Evolutionary conservation across 2,797 vertebrate genomes (phyloP), one percentile per base, ranked within the genome.

Genomic region (Bovichtus variegatus): DNA sequence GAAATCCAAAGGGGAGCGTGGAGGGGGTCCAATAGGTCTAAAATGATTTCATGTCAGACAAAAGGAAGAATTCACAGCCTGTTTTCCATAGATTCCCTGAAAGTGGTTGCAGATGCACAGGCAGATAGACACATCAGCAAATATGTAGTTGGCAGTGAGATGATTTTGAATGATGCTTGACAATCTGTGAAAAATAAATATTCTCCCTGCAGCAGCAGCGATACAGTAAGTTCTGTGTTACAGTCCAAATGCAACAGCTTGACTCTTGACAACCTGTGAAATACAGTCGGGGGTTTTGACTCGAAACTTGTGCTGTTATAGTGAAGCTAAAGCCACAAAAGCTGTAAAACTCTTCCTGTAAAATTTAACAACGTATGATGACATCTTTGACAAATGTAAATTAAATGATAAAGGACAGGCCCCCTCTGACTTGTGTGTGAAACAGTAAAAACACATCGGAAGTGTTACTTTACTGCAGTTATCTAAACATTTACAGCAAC

Each of bases 381-480:
- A 89, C 84, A 86, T 91, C 80, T 76, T 62, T 87, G 86, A 93
- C 83, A 77, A 91, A 89, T 84, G 84, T 82, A 62, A 86, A 82
- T 83, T 15, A 51, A 84, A 90, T 86, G 15, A 62, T 74, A 69
- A 77, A 80, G 62, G 79, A 75, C 63, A 43, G 46, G 27, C 41
- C 19, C 31, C 50, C 43, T 78, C 74, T 76, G 61, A 57, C 44
- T 71, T 18, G 25, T 19, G 76, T 78, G 76, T 80, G 54, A 84
- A 84, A 68, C 72, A n/a, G 59, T 78, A 66, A 87, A 83, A 84
- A 55, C 54, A 55, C 59, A 6, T 7, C 50, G 59, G 31, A 78
- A 46, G 81, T 84, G 86, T 87, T 76, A 53, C 72, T 87, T 84
- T 75, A 63, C 77, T 60, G 71, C 73, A 21, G 29, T 69, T 83